Base-by-base conservation (phyloP, 1,140 invertebrate species). In the Sipha flava region DNA sequence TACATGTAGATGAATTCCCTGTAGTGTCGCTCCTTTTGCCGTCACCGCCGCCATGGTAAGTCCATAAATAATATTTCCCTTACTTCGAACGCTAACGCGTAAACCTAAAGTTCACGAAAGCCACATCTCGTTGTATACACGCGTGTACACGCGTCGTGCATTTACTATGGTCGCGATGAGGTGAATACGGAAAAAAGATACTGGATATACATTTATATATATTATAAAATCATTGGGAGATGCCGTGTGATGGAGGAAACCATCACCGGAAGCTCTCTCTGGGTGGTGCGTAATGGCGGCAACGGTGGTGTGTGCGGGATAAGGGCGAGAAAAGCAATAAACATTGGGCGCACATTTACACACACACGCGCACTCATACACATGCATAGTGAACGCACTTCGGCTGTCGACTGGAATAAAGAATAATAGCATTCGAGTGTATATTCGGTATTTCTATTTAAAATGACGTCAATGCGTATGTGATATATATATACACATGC, bases 251-350 rank as follows among this genome's bases (percentile, higher is more conserved):
- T 14, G 16, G 45, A 49, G 43, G 16, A 52, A 52, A 54, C 70
- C 34, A 47, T 70, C 23, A 18, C n/a, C 40, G 43, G 23, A 47
- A 73, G 23, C 29, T 47, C 70, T 23, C 10, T n/a, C n/a, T n/a
- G 66, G 66, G 21, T 43, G 3, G 34, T 16, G 21, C 6, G 45
- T 7, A 34, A 40, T 49, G 72, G 72, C n/a, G 72, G n/a, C 21
- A 21, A 12, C 18, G 16, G 54, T 14, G 2, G 3, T 5, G 4
- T 26, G 23, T 23, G 2, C 9, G 18, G 54, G 54, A 3, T 3
- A 34, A 40, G 72, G 72, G 72, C n/a, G 72, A 37, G 72, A 75
- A 40, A 75, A 75, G 72, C 49, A 75, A 75, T 57, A 75, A 75
- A 75, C 72, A 57, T 75, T 23, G 49, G 26, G n/a, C n/a, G n/a